Evolutionary conservation across 2,888 invertebrate species (phyloP), one percentile per base, ranked within the genome.

Genomic region (Spatulosminthurus flaviceps): DNA sequence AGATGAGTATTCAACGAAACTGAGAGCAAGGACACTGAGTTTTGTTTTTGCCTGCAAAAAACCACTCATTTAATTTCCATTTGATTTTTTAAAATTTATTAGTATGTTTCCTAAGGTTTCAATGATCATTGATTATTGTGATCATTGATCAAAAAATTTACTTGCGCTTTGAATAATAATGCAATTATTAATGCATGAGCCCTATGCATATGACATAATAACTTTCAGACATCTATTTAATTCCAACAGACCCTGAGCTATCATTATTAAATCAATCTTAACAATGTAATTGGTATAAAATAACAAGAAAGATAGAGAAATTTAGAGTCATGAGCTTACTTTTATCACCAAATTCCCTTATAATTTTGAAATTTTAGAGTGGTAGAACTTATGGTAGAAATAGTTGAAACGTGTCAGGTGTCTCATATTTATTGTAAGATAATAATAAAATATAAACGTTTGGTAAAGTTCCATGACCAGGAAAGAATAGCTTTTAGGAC

Each of bases 1-100:
- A 28, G 29, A 69, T 69, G 69, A 34, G 69, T 19, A 21, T 42
- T 22, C 1, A 22, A 29, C 41, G 21, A 34, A 7, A 42, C 41
- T 42, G 41, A 41, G 70, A 41, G 41, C 70, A 71, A 71, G 41
- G 70, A 64, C 64, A 64, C 24, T 64, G 2, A 22, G 64, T 64
- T 64, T 64, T 64, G 11, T 21, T 60, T 60, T 19, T n/a, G n/a
- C n/a, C n/a, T n/a, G n/a, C n/a, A 19, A 21, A 2, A n/a, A 7
- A 24, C 11, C 64, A 64, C 51, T 51, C 51, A 51, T 11, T 19
- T 51, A 64, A 60, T 64, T 64, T 24, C 26, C 26, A 24, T 64
- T 9, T 11, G 2, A 1, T 24, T 64, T 21, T 11, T 64, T 26
- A 9, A 4, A 5, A 24, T 16, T 24, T 7, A 24, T 24, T 64